Conservation (phyloP, 2,797 vertebrate genomes). For the Enteromius afrohamiltoni region DNA sequence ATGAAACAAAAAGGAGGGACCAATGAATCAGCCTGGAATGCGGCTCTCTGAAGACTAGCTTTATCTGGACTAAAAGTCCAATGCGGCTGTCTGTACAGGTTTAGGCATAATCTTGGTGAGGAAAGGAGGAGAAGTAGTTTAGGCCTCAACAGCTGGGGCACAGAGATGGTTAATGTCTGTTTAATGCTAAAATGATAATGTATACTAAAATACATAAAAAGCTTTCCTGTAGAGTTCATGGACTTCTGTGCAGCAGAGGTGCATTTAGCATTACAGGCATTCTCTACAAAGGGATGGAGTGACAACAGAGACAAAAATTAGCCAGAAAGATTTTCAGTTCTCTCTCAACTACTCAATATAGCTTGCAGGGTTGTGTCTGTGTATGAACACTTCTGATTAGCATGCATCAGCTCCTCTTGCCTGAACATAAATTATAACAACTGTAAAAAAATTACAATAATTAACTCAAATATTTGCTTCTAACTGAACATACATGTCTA, state of each 20-base stretch:
- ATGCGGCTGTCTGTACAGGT: neutral
- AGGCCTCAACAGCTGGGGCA: neutral
- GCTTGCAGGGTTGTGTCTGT: conserved; percentile 27
- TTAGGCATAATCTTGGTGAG: neutral
- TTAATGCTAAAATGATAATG: neutral
- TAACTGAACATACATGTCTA: too few relatives aligned
- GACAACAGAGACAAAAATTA: conserved; percentile 41
- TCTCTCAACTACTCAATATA: conserved; percentile 43
- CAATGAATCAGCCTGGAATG: conserved; percentile 22
- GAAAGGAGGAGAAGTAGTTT: neutral
- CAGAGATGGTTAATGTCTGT: neutral
- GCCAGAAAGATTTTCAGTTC: conserved; percentile 16
- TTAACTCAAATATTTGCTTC: too few relatives aligned
- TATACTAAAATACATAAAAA: neutral
- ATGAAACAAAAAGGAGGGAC: conserved; percentile 2
- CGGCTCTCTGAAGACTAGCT: neutral
- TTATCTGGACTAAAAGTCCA: conserved; percentile 15
- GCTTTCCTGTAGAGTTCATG: neutral
- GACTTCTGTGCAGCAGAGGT: neutral
- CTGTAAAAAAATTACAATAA: too few relatives aligned
- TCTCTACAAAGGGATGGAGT: neutral
- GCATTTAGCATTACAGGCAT: neutral
- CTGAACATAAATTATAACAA: conserved; percentile 14
- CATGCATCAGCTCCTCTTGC: conserved; percentile 55
- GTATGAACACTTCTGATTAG: conserved; percentile 50